These are phyloP conservation scores for Colinus virginianus DNA, from an alignment of 2,113 vertebrate genomes.

Conservation along the genomic window DNA sequence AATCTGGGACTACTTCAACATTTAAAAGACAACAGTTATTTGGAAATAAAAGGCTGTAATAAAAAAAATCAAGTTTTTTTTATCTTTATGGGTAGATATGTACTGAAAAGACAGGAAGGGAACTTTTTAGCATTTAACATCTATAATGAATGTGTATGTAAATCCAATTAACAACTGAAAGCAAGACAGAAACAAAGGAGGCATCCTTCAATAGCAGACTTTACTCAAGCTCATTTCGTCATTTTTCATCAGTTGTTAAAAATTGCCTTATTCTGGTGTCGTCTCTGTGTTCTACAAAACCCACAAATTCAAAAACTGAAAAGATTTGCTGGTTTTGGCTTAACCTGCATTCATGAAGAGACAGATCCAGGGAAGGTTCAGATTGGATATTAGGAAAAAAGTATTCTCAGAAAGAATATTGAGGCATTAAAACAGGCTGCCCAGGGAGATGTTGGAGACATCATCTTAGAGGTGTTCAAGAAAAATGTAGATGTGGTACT, in stretches of 20 bases:
- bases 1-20: neutral
- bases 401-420: no score
- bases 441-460: no score
- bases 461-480: no score
- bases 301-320: fast-evolving
- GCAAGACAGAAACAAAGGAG: neutral
- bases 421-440: no score
- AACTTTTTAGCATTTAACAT: neutral
- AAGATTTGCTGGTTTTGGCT: neutral
- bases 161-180: neutral
- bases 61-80: neutral
- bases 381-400: no score
- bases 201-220: neutral
- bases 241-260: neutral
- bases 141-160: neutral
- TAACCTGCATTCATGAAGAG: neutral
- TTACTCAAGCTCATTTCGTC: neutral
- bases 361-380: neutral
- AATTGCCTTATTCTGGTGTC: neutral
- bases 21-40: neutral
- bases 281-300: neutral
- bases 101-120: neutral
- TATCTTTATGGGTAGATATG: neutral
- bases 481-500: no score
- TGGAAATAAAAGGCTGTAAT: neutral